Percentiles rank a stretch among this genome's conserved stretches.
phyloP scores from a whole-genome alignment of 2,888 invertebrate genomes.

The Dendrolimus pini region DNA sequence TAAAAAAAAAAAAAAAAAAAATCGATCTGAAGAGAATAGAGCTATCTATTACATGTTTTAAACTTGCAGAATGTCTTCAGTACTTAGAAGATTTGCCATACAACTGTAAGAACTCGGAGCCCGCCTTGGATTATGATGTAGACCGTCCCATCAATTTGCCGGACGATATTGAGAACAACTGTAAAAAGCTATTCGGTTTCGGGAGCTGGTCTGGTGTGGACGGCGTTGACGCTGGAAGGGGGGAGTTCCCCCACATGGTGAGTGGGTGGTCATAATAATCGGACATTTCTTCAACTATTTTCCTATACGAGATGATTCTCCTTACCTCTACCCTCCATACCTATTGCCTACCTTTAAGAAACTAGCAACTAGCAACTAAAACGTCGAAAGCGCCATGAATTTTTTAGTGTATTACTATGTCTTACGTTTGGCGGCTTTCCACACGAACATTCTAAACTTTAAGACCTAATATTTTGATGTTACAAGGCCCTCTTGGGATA shows the following conservation, averaged over 20 bases:
- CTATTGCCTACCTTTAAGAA: too few relatives aligned
- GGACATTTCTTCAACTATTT: too few relatives aligned
- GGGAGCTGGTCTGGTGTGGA: constrained; percentile 3
- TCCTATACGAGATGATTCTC: too few relatives aligned
- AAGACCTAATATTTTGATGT: not conserved
- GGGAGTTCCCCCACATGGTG: constrained; percentile 4
- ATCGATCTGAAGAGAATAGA: too few relatives aligned
- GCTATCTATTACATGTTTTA: too few relatives aligned
- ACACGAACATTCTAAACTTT: too few relatives aligned
- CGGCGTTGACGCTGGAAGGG: constrained; percentile 9
- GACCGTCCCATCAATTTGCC: not conserved
- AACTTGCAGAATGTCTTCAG: not conserved
- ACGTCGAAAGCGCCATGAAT: too few relatives aligned
- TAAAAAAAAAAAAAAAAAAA: too few relatives aligned
- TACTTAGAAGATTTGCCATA: not conserved
- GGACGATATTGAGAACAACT: not conserved
- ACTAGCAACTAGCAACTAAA: too few relatives aligned
- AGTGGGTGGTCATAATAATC: not conserved
- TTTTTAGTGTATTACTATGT: too few relatives aligned
- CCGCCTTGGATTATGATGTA: not conserved
- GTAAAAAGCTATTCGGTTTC: not conserved
- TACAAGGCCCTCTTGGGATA: constrained; percentile 16
- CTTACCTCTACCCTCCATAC: too few relatives aligned
- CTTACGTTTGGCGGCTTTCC: too few relatives aligned
- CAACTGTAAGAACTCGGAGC: not conserved